Conservation (phyloP, 2,797 vertebrate species). For the Chiloscyllium punctatum region DNA sequence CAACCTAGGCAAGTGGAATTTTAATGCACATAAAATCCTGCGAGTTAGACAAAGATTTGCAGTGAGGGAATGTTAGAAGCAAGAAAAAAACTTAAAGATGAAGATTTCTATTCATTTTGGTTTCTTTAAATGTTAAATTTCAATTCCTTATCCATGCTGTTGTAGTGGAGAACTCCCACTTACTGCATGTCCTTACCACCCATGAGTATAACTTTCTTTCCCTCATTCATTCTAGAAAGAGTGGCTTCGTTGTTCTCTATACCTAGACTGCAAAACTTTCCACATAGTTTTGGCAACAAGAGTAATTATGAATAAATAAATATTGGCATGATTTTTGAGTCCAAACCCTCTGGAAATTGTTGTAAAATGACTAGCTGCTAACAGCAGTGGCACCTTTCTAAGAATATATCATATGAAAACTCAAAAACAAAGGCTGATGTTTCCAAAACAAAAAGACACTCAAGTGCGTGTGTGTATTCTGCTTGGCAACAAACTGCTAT, state of each 20-base stretch:
- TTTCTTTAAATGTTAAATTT: not conserved
- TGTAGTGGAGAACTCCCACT: conserved; percentile 27
- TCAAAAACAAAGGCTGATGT: not conserved
- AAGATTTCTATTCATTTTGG: not conserved
- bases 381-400: not conserved
- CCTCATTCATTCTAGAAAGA: conserved; percentile 15
- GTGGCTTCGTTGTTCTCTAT: not conserved
- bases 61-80: not conserved
- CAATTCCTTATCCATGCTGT: not conserved
- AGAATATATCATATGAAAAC: not conserved
- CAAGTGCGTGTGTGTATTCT: not conserved
- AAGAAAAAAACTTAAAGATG: not conserved
- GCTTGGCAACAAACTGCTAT: not conserved
- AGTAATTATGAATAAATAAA: conserved; percentile 27
- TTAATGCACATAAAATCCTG: not conserved
- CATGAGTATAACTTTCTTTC: conserved; percentile 9
- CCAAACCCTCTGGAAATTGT: conserved; percentile 3
- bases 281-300: conserved; percentile 17
- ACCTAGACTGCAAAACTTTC: conserved; percentile 21
- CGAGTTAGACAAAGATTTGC: not conserved
- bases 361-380: not conserved
- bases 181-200: not conserved
- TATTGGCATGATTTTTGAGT: conserved; percentile 9
- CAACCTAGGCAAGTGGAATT: not conserved
- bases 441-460: not conserved